Conservation (phyloP, 2,888 invertebrate species). For the Horisme vitalbata region DNA sequence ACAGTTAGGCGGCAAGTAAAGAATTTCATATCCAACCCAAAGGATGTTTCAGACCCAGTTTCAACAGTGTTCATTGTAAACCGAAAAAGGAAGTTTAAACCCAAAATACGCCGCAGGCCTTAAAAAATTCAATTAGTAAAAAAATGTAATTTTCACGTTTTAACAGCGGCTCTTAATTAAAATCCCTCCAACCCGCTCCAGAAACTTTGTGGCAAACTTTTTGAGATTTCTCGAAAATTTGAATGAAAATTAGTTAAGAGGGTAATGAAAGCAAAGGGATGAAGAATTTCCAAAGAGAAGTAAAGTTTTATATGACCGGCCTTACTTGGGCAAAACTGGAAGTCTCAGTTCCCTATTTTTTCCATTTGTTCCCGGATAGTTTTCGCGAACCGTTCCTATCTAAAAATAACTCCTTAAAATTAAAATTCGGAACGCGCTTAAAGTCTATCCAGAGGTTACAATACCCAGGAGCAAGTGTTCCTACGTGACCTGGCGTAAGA, state of each 20-base stretch:
- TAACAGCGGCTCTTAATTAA: constrained; percentile 31
- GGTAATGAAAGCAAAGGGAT: too few relatives aligned
- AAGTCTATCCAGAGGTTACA: constrained; percentile 17
- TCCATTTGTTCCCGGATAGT: too few relatives aligned
- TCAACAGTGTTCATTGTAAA: constrained; percentile 6
- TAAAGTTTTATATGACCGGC: too few relatives aligned
- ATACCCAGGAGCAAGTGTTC: constrained; percentile 32
- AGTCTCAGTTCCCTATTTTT: neutral
- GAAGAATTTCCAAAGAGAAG: too few relatives aligned
- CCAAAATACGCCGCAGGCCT: constrained; percentile 4
- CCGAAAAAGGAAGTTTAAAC: constrained; percentile 15
- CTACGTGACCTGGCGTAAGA: constrained; percentile 37
- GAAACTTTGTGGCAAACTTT: constrained; percentile 22
- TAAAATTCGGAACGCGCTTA: constrained; percentile 18
- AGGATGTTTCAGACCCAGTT: constrained; percentile 9
- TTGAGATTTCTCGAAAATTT: constrained; percentile 1
- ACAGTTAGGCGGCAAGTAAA: neutral
- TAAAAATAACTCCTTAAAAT: too few relatives aligned
- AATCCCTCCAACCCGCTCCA: constrained; percentile 17
- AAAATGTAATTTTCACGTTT: constrained; percentile 25
- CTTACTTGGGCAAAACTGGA: too few relatives aligned
- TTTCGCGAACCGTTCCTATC: too few relatives aligned
- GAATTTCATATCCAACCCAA: constrained; percentile 3
- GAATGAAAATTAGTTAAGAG: constrained; percentile 1
- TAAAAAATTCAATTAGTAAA: constrained; percentile 18